phyloP scores from a whole-genome alignment of 2,113 vertebrate species.

The Alethe diademata region DNA sequence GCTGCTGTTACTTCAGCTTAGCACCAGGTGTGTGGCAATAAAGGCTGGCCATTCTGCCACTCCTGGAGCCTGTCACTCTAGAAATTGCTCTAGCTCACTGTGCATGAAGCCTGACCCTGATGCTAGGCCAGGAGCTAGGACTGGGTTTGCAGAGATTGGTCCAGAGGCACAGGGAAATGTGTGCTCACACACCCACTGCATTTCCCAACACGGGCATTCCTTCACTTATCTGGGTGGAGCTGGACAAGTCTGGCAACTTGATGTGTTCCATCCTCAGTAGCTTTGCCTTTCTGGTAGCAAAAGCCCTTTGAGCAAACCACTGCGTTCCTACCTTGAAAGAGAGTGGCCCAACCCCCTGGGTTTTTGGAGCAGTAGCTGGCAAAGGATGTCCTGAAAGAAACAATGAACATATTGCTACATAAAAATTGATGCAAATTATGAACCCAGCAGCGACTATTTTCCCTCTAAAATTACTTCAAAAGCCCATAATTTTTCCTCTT shows the following conservation, averaged over 20 bases:
- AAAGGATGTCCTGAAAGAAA: background rate
- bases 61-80: background rate
- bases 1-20: background rate
- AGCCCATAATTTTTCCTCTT: background rate
- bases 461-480: background rate
- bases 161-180: background rate
- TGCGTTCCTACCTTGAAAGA: background rate
- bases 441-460: background rate
- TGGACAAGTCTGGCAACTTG: background rate
- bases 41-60: background rate
- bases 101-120: background rate
- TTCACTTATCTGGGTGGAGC: background rate
- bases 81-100: background rate
- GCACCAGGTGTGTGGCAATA: background rate
- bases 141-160: background rate
- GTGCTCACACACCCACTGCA: fast-evolving
- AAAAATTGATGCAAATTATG: background rate
- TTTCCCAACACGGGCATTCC: background rate
- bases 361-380: background rate
- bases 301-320: background rate
- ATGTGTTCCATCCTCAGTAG: background rate
- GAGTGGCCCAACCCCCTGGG: background rate
- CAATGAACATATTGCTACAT: background rate
- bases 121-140: background rate
- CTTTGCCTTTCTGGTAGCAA: background rate